Conservation (phyloP, 2,113 vertebrate genomes). For the Chauna torquata region DNA sequence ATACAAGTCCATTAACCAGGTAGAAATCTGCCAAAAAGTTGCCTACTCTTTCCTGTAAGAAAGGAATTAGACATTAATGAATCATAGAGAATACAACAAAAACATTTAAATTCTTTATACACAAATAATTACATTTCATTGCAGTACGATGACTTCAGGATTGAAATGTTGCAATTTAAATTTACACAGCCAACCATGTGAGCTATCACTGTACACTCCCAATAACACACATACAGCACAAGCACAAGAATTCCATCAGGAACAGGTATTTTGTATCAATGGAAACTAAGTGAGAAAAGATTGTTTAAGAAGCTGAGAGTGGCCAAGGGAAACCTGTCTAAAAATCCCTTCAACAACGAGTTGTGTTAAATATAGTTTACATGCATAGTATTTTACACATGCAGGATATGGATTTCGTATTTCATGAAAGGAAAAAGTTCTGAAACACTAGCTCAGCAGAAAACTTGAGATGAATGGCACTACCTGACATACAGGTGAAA, state of each 20-base stretch:
- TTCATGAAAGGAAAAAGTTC: not conserved
- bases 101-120: not conserved
- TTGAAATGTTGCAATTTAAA: not conserved
- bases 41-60: constrained; percentile 91
- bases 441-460: not conserved
- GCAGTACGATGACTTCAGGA: not conserved
- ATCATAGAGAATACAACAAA: not conserved
- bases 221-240: not conserved
- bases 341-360: not conserved
- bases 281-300: not conserved
- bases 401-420: not conserved
- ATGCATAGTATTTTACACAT: not conserved
- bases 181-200: fast-evolving
- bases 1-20: constrained; percentile 92
- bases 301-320: not conserved
- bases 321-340: not conserved
- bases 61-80: not conserved
- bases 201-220: not conserved
- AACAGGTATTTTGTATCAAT: not conserved
- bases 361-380: not conserved
- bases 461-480: not conserved
- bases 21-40: constrained; percentile 98
- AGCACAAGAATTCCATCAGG: not conserved
- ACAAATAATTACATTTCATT: not conserved
- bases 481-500: not conserved